Evolutionary conservation across 2,797 vertebrate genomes (phyloP), one percentile per base, ranked within the genome.

Genomic region (Anabas testudineus): DNA sequence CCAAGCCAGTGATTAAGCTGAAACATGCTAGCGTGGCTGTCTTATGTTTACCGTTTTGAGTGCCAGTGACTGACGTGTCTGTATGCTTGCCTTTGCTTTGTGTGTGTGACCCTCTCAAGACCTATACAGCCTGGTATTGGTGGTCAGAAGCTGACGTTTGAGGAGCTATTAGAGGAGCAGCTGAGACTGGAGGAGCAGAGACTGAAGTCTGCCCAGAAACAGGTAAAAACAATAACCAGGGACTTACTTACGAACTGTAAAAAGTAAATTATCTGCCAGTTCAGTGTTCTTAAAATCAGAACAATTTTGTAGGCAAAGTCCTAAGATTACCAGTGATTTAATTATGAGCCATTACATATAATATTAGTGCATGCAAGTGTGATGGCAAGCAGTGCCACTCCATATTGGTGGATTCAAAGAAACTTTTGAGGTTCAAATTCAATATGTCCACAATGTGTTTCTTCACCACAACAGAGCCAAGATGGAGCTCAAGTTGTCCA

Each of bases 101-200:
- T 22, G 7, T 60, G 16, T 58, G 16, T 34, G 7, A 13, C n/a
- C 18, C 36, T 67, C 14, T 76, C 1, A 66, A 99, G 98, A 78
- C 97, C 98, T 4, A 97, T 98, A 80, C 94, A 91, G 85, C 90
- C 93, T 48, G 91, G 88, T 4, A 80, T 96, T 21, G 89, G 90
- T 42, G 94, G 92, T 70, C 95, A 87, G 85, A 97, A 94, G 80
- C 92, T 93, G 85, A 96, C 95, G 0, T 99, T 98, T 93, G 96
- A 99, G 87, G 95, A 98, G 78, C 93, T 97, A 48, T 75, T 99
- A 63, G 97, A 99, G 89, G 96, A 99, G 87, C 95, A 99, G 80
- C 93, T 99, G 82, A 91, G 24, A 62, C 67, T 97, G 58, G 98
- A 99, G 91, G 94, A 98, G 76, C 93, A 94, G 86, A 94, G 92